A percentile compares a stretch with the other conserved stretches of the same genome.
phyloP scores from a whole-genome alignment of 1,140 invertebrate genomes.

The Heliconius melpomene region DNA sequence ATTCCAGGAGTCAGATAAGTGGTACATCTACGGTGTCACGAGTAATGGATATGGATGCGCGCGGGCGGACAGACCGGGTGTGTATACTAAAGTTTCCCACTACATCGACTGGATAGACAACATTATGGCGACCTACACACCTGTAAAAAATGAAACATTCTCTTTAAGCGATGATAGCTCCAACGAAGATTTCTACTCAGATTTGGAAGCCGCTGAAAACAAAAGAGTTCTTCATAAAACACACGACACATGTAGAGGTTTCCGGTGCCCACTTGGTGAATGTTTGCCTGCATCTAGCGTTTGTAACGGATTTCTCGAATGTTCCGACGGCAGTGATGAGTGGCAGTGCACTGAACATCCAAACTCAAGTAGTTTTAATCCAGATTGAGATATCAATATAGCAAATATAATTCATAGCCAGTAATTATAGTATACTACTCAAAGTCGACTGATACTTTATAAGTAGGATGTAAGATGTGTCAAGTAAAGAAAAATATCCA shows the following conservation, averaged over 20 bases:
- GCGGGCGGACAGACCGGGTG: slow-evolving; percentile 90
- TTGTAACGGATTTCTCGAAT: slow-evolving; percentile 90
- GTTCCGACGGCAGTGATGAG: slow-evolving; percentile 88
- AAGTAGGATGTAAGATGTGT: slow-evolving; percentile 58
- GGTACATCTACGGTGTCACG: slow-evolving; percentile 88
- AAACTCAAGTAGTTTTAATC: slow-evolving; percentile 54
- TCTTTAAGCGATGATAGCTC: slow-evolving; percentile 53
- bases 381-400: slow-evolving; percentile 48
- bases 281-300: slow-evolving; percentile 86
- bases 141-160: slow-evolving; percentile 48
- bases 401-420: slow-evolving; percentile 53
- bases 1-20: slow-evolving; percentile 80
- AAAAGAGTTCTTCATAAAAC: slow-evolving; percentile 53
- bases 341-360: slow-evolving; percentile 68
- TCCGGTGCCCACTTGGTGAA: slow-evolving; percentile 88
- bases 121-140: slow-evolving; percentile 71
- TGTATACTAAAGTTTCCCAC: slow-evolving; percentile 92
- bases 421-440: slow-evolving; percentile 61
- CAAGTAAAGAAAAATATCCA: slow-evolving; percentile 7
- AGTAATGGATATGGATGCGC: slow-evolving; percentile 95
- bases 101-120: slow-evolving; percentile 89
- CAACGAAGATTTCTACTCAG: slow-evolving; percentile 72
- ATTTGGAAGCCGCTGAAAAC: slow-evolving; percentile 74
- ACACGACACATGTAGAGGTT: slow-evolving; percentile 83
- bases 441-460: slow-evolving; percentile 75